Evolutionary conservation across 2,113 vertebrate species (phyloP).

Genomic region (Aspidoscelis tigris): DNA sequence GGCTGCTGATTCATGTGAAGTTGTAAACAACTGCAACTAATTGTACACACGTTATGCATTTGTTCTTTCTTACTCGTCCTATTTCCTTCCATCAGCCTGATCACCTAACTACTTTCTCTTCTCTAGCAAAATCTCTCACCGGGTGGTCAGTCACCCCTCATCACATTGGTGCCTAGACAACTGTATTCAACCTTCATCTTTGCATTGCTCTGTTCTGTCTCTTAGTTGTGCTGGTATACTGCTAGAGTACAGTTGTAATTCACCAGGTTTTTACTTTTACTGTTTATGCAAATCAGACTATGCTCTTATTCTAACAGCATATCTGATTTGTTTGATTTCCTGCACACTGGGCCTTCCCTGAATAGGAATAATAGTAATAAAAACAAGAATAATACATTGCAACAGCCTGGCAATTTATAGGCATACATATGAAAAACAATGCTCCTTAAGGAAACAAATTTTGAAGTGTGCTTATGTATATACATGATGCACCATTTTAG

Average conservation of each 20-base stretch:
- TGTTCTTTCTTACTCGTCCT: conserved; percentile 26
- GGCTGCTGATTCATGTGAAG: conserved; percentile 18
- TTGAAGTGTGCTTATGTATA: not conserved
- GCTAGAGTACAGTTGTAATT: not conserved
- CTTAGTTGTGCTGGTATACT: not conserved
- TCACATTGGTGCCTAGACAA: not conserved
- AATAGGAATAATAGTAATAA: not conserved
- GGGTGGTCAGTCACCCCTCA: not conserved
- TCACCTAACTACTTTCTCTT: not conserved
- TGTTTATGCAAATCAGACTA: not conserved
- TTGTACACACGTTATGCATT: not conserved
- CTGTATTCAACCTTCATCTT: not conserved
- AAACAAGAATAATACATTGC: not conserved
- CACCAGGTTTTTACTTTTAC: not conserved
- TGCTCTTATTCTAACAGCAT: not conserved
- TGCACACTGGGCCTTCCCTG: not conserved
- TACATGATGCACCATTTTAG: not conserved
- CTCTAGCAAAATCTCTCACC: not conserved
- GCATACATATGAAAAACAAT: not conserved
- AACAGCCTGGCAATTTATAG: not conserved
- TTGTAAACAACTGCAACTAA: conserved; percentile 54
- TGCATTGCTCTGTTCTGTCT: not conserved
- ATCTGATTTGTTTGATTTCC: conserved; percentile 4
- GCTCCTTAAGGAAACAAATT: not conserved
- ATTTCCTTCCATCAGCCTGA: conserved; percentile 16